These are phyloP conservation scores for Dorcus parallelipipedus DNA, from an alignment of 2,888 invertebrate species.

Conservation along the genomic window DNA sequence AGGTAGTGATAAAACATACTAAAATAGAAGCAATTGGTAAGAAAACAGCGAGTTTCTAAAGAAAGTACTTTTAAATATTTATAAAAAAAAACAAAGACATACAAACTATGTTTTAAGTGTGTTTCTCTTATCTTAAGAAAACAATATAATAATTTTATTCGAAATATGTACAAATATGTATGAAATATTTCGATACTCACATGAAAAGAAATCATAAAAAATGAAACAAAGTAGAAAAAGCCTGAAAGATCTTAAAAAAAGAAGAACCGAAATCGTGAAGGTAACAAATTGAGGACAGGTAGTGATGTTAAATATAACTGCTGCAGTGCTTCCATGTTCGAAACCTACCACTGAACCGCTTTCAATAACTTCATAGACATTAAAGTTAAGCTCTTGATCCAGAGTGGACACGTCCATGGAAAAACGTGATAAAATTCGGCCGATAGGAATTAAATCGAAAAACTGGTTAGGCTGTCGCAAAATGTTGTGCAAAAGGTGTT, in stretches of 20 bases:
- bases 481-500: conserved; percentile 54
- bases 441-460: conserved; percentile 68
- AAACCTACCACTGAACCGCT: conserved; percentile 47
- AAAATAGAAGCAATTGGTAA: conserved; percentile 2
- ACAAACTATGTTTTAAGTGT: no score
- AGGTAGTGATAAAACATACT: conserved; percentile 63
- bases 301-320: conserved; percentile 13
- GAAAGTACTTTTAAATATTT: no score
- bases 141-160: no score
- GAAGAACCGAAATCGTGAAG: neutral
- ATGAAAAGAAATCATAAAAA: no score
- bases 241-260: conserved; percentile 10
- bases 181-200: no score
- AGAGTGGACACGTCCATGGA: conserved; percentile 65
- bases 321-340: neutral
- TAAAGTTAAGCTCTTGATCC: conserved; percentile 59
- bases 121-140: no score
- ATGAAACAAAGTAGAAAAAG: no score
- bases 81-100: no score
- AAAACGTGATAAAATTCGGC: conserved; percentile 67
- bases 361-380: conserved; percentile 47
- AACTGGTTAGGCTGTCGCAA: conserved; percentile 64
- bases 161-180: no score
- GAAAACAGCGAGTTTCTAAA: neutral
- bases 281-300: conserved; percentile 16